These are phyloP conservation scores for Clostera curtula DNA, from an alignment of 2,888 invertebrate genomes.

Conservation along the genomic window DNA sequence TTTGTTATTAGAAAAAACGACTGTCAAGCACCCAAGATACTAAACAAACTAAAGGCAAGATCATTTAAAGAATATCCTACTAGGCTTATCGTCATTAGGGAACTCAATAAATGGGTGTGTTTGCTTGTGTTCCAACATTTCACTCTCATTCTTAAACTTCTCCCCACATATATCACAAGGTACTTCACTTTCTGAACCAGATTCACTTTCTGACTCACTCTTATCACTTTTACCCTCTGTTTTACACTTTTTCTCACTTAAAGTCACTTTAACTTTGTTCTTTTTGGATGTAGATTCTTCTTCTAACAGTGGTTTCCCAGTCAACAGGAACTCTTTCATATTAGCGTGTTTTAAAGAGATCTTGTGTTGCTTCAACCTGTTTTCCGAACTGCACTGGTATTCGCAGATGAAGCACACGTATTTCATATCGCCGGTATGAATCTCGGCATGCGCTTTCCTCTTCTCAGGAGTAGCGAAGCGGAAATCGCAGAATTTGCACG, in stretches of 20 bases:
- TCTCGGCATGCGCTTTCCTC: conserved; percentile 49
- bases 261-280: conserved; percentile 23
- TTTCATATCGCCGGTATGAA: conserved; percentile 66
- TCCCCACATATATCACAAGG: conserved; percentile 64
- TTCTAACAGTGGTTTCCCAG: conserved; percentile 41
- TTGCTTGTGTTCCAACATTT: conserved; percentile 60
- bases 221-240: conserved; percentile 38
- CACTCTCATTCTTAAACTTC: conserved; percentile 42
- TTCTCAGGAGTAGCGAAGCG: conserved; percentile 60
- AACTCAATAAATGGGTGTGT: conserved; percentile 69
- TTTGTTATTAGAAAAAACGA: too few species aligned
- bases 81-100: conserved; percentile 62
- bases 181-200: conserved; percentile 17
- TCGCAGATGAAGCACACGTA: conserved; percentile 67
- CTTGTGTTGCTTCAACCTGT: conserved; percentile 56
- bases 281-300: conserved; percentile 37
- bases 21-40: too few species aligned
- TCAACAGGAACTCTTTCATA: conserved; percentile 55
- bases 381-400: conserved; percentile 62
- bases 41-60: conserved; percentile 28
- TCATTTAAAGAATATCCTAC: conserved; percentile 69
- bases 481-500: conserved; percentile 64
- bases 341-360: conserved; percentile 52
- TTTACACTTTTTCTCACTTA: conserved; percentile 33
- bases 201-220: conserved; percentile 19